These are phyloP conservation scores for Phania funesta DNA, from an alignment of 2,888 invertebrate genomes.

Conservation along the genomic window DNA sequence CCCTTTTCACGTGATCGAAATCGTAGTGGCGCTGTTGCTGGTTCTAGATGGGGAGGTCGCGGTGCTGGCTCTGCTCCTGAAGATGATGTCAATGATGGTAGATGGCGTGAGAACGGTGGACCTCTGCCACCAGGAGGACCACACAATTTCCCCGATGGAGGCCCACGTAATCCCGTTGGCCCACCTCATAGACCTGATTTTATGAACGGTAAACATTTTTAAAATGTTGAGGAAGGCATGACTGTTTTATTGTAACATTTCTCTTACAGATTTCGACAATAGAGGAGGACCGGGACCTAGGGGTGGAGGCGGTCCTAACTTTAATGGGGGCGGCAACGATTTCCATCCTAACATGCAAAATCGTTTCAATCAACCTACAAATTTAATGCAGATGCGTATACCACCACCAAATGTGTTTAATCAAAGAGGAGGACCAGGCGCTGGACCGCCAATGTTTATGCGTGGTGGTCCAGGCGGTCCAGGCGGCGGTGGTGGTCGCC, in stretches of 20 bases:
- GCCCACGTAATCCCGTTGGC: slow-evolving; percentile 67
- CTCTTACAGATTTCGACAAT: slow-evolving; percentile 75
- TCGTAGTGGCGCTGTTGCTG: slow-evolving; percentile 65
- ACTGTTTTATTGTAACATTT: not conserved
- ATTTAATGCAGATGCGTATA: slow-evolving; percentile 79
- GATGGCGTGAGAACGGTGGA: slow-evolving; percentile 73
- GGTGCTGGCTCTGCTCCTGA: slow-evolving; percentile 81
- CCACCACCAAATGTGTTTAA: slow-evolving; percentile 78
- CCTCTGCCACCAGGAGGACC: slow-evolving; percentile 60
- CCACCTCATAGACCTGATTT: slow-evolving; percentile 75
- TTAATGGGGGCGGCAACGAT: slow-evolving; percentile 72
- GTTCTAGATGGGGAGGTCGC: slow-evolving; percentile 79
- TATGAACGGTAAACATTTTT: slow-evolving; percentile 71
- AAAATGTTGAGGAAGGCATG: slow-evolving; percentile 74
- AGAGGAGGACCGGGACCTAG: slow-evolving; percentile 68
- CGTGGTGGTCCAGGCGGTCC: slow-evolving; percentile 70
- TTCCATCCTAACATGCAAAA: slow-evolving; percentile 78
- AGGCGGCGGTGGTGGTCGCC: slow-evolving; percentile 71
- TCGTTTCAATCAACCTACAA: slow-evolving; percentile 79
- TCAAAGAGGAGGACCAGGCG: slow-evolving; percentile 75
- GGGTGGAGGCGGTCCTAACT: slow-evolving; percentile 66
- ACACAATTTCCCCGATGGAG: slow-evolving; percentile 70
- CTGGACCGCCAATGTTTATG: slow-evolving; percentile 70
- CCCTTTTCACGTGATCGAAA: slow-evolving; percentile 75
- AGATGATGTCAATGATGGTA: slow-evolving; percentile 64